Conservation (phyloP, 2,888 invertebrate species). For the Netelia virgata region DNA sequence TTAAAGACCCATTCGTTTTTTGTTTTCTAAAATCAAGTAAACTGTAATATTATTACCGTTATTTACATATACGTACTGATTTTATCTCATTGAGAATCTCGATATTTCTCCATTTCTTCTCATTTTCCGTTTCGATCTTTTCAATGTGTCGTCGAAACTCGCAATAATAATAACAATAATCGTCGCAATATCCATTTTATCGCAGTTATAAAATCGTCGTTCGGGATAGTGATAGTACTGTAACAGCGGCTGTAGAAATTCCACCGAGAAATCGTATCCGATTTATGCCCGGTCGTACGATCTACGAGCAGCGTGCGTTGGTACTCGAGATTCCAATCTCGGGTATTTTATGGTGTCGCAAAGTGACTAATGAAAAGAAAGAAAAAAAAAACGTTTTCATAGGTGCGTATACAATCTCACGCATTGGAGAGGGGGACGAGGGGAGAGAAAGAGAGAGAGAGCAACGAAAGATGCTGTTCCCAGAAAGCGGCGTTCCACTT, state of each 20-base stretch:
- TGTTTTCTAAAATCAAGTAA: too few relatives aligned
- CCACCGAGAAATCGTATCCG: background rate
- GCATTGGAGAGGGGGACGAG: background rate
- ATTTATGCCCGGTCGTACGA: background rate
- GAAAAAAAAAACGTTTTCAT: background rate
- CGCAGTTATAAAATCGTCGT: background rate
- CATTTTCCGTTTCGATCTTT: too few relatives aligned
- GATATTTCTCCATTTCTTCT: too few relatives aligned
- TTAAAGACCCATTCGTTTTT: too few relatives aligned
- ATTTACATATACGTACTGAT: too few relatives aligned
- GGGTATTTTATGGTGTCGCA: slow-evolving; percentile 2
- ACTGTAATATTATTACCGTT: too few relatives aligned
- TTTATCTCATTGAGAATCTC: too few relatives aligned
- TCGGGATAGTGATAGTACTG: background rate
- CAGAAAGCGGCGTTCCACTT: slow-evolving; percentile 57
- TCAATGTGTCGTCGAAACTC: too few relatives aligned
- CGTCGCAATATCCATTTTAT: too few relatives aligned
- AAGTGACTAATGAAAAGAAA: background rate
- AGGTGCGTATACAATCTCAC: background rate
- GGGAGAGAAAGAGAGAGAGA: slow-evolving; percentile 3
- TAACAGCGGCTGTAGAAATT: background rate
- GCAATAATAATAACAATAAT: too few relatives aligned
- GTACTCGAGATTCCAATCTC: background rate
- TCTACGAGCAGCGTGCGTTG: background rate
- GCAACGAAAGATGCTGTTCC: slow-evolving; percentile 2